Percentiles rank a stretch among this genome's conserved stretches.
Evolutionary conservation across 1,140 invertebrate genomes (phyloP).

Genomic region (Euschistus heros): DNA sequence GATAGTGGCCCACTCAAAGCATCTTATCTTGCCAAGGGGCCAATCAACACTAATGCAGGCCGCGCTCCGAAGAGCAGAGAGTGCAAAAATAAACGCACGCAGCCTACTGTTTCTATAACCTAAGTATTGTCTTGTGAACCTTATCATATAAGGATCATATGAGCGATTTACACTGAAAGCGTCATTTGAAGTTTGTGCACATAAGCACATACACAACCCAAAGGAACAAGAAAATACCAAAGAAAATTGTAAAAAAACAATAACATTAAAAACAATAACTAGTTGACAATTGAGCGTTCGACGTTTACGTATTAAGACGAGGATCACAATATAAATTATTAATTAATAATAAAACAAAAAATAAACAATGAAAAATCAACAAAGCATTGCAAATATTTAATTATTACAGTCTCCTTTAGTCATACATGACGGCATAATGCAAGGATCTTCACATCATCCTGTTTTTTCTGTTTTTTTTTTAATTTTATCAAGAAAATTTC

Average conservation of each 20-base stretch:
- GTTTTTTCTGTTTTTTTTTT: not conserved
- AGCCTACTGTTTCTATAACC: not conserved
- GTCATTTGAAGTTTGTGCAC: slow-evolving; percentile 10
- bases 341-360: not conserved
- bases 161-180: slow-evolving; percentile 12
- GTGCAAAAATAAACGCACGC: not conserved
- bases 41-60: not conserved
- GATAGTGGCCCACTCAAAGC: slow-evolving; percentile 4
- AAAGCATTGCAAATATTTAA: not conserved
- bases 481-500: too few relatives aligned
- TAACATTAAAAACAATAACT: not conserved
- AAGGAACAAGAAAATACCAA: not conserved
- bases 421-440: not conserved
- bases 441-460: not conserved
- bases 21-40: not conserved
- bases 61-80: not conserved
- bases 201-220: not conserved
- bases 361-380: slow-evolving; percentile 3
- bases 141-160: not conserved
- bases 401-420: not conserved
- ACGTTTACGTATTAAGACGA: not conserved
- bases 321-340: not conserved
- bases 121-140: slow-evolving; percentile 12
- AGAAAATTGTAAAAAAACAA: not conserved
- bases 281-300: slow-evolving; percentile 1